Conservation (phyloP, 2,113 vertebrate species). For the Eidolon helvum region DNA sequence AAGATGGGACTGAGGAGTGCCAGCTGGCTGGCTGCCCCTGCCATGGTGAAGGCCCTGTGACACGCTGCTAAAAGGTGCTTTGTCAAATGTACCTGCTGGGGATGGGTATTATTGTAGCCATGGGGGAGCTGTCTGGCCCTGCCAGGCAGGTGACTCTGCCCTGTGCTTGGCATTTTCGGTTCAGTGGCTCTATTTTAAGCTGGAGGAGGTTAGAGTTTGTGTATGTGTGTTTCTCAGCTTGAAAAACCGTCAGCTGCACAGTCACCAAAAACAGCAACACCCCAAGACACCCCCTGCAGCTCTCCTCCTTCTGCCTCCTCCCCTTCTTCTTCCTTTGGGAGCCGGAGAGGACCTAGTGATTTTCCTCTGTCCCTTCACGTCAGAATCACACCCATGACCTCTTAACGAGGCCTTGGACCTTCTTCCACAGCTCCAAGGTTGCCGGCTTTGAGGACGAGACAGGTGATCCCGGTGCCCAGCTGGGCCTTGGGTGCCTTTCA, state of each 20-base stretch:
- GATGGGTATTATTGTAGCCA: conserved; percentile 49
- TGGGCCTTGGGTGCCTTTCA: background rate
- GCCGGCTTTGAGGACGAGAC: background rate
- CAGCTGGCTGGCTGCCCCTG: background rate
- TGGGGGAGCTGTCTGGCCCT: conserved; percentile 23
- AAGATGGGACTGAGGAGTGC: background rate
- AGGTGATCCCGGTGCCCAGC: background rate
- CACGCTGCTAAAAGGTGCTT: background rate
- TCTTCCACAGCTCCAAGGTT: background rate
- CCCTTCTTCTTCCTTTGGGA: background rate
- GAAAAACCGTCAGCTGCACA: conserved; percentile 79
- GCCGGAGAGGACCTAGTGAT: conserved; percentile 37
- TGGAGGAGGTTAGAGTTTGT: conserved; percentile 67
- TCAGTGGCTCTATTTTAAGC: conserved; percentile 84
- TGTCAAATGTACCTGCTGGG: background rate
- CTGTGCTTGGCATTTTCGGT: conserved; percentile 63
- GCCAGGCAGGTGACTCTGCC: conserved; percentile 66
- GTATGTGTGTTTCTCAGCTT: conserved; percentile 78
- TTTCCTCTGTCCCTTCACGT: conserved; percentile 16
- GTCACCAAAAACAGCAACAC: conserved; percentile 80
- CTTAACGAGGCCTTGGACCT: background rate
- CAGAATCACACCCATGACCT: background rate
- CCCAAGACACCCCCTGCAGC: conserved; percentile 5
- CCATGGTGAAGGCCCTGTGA: background rate
- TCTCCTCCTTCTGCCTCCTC: background rate